Conservation (phyloP, 1,140 invertebrate genomes). For the Zaprionus davidi region DNA sequence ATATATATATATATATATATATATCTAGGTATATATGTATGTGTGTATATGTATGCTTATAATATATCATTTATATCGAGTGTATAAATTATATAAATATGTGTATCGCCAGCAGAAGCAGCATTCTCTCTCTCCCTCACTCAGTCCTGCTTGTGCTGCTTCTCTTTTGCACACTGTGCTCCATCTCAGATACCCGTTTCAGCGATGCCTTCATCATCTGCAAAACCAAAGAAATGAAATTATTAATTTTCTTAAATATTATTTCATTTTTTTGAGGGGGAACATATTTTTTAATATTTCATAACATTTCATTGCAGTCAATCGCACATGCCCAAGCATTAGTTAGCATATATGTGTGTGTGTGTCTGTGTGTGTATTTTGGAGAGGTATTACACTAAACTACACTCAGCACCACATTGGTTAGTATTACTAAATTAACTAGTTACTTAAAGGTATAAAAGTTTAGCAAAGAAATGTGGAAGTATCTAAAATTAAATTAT, state of each 20-base stretch:
- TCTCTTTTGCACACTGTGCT: constrained; percentile 4
- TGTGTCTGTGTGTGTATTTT: constrained; percentile 10
- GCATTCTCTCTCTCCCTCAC: constrained; percentile 15
- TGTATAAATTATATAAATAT: constrained; percentile 47
- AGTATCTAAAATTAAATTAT: too few relatives aligned
- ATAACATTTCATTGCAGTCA: background rate
- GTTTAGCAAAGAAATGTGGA: too few relatives aligned
- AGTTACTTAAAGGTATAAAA: background rate
- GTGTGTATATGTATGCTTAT: constrained; percentile 24
- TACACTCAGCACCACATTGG: constrained; percentile 2
- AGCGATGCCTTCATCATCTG: constrained; percentile 97
- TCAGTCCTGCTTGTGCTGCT: background rate
- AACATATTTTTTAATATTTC: background rate
- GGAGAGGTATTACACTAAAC: constrained; percentile 3
- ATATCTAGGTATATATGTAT: constrained; percentile 20
- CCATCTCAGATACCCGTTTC: constrained; percentile 93
- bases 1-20: constrained; percentile 21
- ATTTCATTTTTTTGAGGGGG: background rate
- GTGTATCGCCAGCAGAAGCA: constrained; percentile 45
- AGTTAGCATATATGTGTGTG: constrained; percentile 23
- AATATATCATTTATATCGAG: constrained; percentile 33
- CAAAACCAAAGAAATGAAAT: constrained; percentile 74
- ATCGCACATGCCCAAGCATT: constrained; percentile 24
- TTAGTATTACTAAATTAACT: background rate
- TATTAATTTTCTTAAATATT: constrained; percentile 7